Evolutionary conservation across 2,113 vertebrate species (phyloP).

Genomic region (Neoarius graeffei): DNA sequence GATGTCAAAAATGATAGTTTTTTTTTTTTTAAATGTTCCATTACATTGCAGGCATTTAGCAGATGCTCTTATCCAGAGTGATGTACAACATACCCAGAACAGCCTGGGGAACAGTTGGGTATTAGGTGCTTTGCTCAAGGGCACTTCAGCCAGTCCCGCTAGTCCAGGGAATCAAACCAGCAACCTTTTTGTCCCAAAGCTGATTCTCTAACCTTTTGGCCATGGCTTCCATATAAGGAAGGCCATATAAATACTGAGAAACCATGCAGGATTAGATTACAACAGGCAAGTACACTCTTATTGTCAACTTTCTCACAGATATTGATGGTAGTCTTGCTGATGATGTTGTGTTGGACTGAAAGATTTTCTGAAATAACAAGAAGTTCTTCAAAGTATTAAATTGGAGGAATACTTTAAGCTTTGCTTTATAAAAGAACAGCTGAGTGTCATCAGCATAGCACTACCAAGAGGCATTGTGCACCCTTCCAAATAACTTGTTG

Average conservation of each 20-base stretch:
- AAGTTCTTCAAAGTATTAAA: not conserved
- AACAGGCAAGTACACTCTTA: not conserved
- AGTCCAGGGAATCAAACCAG: too few species aligned
- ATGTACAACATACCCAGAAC: too few species aligned
- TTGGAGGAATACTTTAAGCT: not conserved
- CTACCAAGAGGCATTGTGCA: not conserved
- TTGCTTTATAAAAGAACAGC: not conserved
- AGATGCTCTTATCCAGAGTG: too few species aligned
- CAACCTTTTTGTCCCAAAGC: too few species aligned
- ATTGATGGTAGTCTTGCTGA: not conserved
- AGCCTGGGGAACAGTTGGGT: too few species aligned
- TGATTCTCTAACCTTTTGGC: too few species aligned
- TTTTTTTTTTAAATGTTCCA: too few species aligned
- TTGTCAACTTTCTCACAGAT: not conserved
- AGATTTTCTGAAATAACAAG: not conserved
- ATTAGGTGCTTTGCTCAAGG: too few species aligned
- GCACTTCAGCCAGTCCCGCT: too few species aligned
- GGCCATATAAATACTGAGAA: not conserved
- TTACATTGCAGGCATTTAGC: too few species aligned
- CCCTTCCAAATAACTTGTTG: not conserved
- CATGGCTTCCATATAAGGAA: too few species aligned
- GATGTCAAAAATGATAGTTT: too few species aligned
- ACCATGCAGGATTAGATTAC: not conserved
- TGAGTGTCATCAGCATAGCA: not conserved
- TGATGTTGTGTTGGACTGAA: not conserved